These are phyloP conservation scores for Acrobeloides nanus DNA, from an alignment of 2,888 invertebrate genomes.

Conservation along the genomic window DNA sequence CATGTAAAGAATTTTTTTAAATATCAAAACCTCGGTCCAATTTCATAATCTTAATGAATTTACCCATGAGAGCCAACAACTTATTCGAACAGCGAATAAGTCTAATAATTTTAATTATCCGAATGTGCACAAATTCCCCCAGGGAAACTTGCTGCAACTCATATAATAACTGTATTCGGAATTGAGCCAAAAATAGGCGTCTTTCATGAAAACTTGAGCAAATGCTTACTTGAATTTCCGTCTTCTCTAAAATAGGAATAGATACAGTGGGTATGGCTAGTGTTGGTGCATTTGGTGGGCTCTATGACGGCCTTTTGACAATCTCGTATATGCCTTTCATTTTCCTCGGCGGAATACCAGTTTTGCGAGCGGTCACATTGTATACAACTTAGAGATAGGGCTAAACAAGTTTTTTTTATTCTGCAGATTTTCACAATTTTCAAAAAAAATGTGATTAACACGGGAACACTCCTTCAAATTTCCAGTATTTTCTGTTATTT, in stretches of 20 bases:
- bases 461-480: neutral
- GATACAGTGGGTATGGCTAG: constrained; percentile 46
- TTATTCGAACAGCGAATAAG: no score
- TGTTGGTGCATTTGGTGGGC: constrained; percentile 35
- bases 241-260: constrained; percentile 37
- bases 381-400: constrained; percentile 32
- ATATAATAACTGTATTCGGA: no score
- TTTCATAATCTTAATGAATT: no score
- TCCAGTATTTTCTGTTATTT: no score
- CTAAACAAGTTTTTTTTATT: constrained; percentile 18
- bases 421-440: neutral
- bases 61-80: no score
- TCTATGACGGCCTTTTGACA: constrained; percentile 37
- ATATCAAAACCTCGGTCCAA: no score
- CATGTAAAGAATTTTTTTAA: no score
- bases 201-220: neutral
- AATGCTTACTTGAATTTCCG: constrained; percentile 17
- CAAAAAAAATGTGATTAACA: neutral
- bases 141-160: no score
- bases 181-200: neutral
- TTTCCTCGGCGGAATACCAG: constrained; percentile 43
- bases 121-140: no score
- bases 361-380: constrained; percentile 36
- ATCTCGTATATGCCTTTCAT: constrained; percentile 31
- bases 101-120: no score